Base-by-base conservation (phyloP, 2,888 invertebrate genomes). In the Nomada fabriciana region DNA sequence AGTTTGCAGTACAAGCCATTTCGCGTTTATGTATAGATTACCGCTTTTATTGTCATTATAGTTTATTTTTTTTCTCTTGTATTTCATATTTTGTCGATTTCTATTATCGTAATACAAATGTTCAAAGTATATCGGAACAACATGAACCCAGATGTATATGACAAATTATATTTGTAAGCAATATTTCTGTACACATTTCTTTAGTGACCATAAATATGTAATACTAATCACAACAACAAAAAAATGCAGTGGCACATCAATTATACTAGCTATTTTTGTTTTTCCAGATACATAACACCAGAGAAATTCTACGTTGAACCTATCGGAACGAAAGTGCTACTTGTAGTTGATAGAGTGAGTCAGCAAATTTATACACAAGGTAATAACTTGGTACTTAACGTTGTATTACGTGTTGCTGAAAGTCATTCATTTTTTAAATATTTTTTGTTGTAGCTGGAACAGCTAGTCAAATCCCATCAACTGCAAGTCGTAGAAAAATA, bases 261-360 rank as follows among this genome's bases (percentile, higher is more conserved):
- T 47, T 42, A 1, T 5, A 25, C 13, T 73, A 5, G n/a, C 9
- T 47, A 25, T 7, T 20, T 42, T 47, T 18, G 43, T 15, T 52
- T 70, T 55, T 75, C 18, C 11, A 98, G 97, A 89, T 98, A 98
- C 90, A 96, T 96, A 85, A 98, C 98, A n/a, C 96, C 97, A 69
- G 98, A 98, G 90, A 97, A 97, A 93, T 98, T 98, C 94, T 97
- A 97, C 91, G 95, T 98, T 87, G 98, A 98, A 94, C 97, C 98
- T 18, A 96, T 96, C 84, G 95, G 96, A 86, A 95, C 96, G 25
- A 96, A 96, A 88, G 97, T 98, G 93, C 94, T 98, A 77, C 94
- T 99, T 88, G 95, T 98, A 71, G 97, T 99, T 89, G 98, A 99
- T 93, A 95, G 98, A 91, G 95, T 97, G 76, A 96, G 96, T 84